A percentile compares a stretch with the other conserved stretches of the same genome.
phyloP scores from a whole-genome alignment of 2,797 vertebrate species.

The Pangasius krempfi region DNA sequence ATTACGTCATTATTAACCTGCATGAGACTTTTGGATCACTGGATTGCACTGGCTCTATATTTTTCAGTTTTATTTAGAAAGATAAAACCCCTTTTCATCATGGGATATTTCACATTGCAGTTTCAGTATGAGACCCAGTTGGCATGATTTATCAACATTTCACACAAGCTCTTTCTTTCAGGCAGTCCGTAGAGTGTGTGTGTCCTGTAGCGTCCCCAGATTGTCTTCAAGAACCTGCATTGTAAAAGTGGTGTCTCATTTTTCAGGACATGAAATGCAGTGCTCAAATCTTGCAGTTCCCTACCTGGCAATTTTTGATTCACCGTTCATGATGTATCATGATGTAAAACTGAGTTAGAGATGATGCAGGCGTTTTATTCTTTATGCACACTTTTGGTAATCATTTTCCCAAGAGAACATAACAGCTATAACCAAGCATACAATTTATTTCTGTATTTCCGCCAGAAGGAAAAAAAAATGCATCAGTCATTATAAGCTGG shows the following conservation, averaged over 20 bases:
- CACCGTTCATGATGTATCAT: neutral
- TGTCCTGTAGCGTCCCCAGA: neutral
- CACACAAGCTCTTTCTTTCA: neutral
- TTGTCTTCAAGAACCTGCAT: constrained; percentile 6
- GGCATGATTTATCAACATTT: neutral
- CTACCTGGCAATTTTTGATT: neutral
- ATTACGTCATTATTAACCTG: neutral
- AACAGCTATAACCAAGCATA: neutral
- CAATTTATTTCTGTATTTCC: constrained; percentile 12
- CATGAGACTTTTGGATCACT: no score
- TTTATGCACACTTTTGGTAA: neutral
- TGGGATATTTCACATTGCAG: constrained; percentile 1
- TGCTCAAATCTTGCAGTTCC: neutral
- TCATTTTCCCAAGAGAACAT: neutral
- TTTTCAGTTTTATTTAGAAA: neutral
- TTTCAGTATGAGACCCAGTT: neutral
- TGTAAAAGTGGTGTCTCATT: neutral
- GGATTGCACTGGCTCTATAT: neutral
- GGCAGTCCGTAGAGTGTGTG: neutral
- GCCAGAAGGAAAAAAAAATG: neutral
- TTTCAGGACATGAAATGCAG: neutral
- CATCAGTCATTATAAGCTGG: constrained; percentile 10
- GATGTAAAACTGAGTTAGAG: neutral
- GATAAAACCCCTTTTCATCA: neutral
- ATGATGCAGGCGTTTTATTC: neutral